phyloP scores from a whole-genome alignment of 2,888 invertebrate genomes.

The Danaus chrysippus region DNA sequence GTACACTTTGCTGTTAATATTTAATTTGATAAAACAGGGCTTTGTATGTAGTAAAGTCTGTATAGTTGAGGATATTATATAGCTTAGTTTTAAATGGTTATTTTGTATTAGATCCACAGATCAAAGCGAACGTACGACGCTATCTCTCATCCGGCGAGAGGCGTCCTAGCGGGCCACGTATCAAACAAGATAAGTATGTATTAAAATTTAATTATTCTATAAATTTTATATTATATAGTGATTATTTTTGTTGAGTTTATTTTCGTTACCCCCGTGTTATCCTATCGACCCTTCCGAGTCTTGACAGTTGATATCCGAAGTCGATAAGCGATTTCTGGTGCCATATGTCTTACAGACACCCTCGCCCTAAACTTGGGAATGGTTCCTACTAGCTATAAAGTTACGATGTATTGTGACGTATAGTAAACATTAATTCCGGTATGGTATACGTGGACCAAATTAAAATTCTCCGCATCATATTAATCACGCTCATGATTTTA shows the following conservation, averaged over 20 bases:
- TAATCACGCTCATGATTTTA: no score
- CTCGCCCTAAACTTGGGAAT: slow-evolving; percentile 24
- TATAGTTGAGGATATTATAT: slow-evolving; percentile 7
- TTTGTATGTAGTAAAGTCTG: background rate
- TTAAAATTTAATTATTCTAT: slow-evolving; percentile 5
- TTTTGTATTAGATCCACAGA: slow-evolving; percentile 86
- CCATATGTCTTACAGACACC: slow-evolving; percentile 51
- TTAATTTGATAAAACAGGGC: slow-evolving; percentile 14
- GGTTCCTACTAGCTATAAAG: background rate
- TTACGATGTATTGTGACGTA: background rate
- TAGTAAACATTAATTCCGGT: no score
- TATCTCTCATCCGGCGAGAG: slow-evolving; percentile 81
- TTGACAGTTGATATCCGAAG: slow-evolving; percentile 69
- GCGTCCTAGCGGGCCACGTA: slow-evolving; percentile 52
- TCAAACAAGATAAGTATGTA: slow-evolving; percentile 70
- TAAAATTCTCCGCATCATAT: no score
- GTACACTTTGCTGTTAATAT: slow-evolving; percentile 32
- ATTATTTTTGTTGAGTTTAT: slow-evolving; percentile 22
- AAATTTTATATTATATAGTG: background rate
- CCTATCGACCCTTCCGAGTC: slow-evolving; percentile 44
- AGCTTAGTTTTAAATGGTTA: slow-evolving; percentile 16
- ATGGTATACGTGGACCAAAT: no score
- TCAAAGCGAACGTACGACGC: slow-evolving; percentile 88
- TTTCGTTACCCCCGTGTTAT: slow-evolving; percentile 32
- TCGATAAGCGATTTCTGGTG: slow-evolving; percentile 59